Evolutionary conservation across 2,888 invertebrate species (phyloP).

Genomic region (Brenthis ino): DNA sequence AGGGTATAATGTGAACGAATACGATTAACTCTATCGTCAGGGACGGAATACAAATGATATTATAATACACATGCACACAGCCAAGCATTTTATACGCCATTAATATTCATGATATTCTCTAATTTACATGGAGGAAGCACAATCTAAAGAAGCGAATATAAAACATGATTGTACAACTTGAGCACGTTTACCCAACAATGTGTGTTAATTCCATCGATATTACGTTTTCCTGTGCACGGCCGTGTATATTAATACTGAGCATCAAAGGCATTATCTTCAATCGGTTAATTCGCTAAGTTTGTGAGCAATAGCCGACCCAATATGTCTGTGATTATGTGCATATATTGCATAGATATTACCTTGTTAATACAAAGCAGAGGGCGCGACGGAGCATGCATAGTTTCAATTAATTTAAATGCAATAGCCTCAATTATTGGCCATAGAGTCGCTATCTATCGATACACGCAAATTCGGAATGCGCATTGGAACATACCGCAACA

Average conservation of each 20-base stretch:
- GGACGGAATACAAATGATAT: constrained; percentile 28
- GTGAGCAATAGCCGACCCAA: constrained; percentile 68
- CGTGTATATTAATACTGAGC: constrained; percentile 43
- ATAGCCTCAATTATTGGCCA: constrained; percentile 72
- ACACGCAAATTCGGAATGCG: constrained; percentile 36
- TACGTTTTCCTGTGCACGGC: constrained; percentile 17
- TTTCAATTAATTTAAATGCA: constrained; percentile 77
- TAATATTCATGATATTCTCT: constrained; percentile 30
- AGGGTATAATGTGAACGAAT: constrained; percentile 25
- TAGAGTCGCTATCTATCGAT: constrained; percentile 54
- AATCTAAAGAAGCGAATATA: constrained; percentile 25
- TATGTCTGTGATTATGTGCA: constrained; percentile 55
- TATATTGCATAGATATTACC: constrained; percentile 52
- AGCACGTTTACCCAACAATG: constrained; percentile 21
- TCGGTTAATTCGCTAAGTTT: constrained; percentile 67
- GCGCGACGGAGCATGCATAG: constrained; percentile 64
- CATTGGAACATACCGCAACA: constrained; percentile 35
- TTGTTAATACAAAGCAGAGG: constrained; percentile 47
- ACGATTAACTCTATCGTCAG: constrained; percentile 24
- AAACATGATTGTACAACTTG: constrained; percentile 24
- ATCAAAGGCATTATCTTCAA: constrained; percentile 67
- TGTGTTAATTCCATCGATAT: constrained; percentile 24
- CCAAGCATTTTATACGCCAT: constrained; percentile 28
- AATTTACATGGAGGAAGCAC: constrained; percentile 30
- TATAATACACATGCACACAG: constrained; percentile 24